phyloP scores from a whole-genome alignment of 2,113 vertebrate species.

The Cricetomys ansorgei region DNA sequence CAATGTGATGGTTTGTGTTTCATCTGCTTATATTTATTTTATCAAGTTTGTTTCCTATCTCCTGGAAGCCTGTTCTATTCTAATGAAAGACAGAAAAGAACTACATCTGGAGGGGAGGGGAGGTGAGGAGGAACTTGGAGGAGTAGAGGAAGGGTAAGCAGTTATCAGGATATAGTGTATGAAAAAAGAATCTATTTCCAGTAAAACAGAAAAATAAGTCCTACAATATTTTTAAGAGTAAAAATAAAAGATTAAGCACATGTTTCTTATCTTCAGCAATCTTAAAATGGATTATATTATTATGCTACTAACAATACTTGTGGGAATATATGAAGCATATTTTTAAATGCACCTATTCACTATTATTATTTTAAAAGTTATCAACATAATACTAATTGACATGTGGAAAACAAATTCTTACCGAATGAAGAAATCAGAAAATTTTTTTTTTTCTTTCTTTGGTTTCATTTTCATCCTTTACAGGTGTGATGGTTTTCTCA shows the following conservation, averaged over 20 bases:
- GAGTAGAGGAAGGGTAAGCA: too few species aligned
- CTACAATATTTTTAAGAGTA: not conserved
- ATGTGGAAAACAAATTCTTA: conserved; percentile 52
- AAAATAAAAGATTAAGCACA: not conserved
- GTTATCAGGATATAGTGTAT: not conserved
- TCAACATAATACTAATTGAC: not conserved
- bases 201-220: not conserved
- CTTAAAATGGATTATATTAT: not conserved
- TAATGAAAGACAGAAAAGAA: not conserved
- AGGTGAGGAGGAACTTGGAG: not conserved
- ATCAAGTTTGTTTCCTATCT: not conserved
- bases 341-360: not conserved
- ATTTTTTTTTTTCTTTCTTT: not conserved
- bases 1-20: not conserved
- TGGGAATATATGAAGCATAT: not conserved
- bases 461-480: not conserved
- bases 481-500: accelerated
- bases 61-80: not conserved
- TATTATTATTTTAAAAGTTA: conserved; percentile 3
- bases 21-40: not conserved
- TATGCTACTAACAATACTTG: not conserved
- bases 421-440: not conserved
- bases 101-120: not conserved
- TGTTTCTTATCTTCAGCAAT: conserved; percentile 12
- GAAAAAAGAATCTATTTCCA: not conserved